Base-by-base conservation (phyloP, 2,797 vertebrate species). In the Leucoraja ocellata region DNA sequence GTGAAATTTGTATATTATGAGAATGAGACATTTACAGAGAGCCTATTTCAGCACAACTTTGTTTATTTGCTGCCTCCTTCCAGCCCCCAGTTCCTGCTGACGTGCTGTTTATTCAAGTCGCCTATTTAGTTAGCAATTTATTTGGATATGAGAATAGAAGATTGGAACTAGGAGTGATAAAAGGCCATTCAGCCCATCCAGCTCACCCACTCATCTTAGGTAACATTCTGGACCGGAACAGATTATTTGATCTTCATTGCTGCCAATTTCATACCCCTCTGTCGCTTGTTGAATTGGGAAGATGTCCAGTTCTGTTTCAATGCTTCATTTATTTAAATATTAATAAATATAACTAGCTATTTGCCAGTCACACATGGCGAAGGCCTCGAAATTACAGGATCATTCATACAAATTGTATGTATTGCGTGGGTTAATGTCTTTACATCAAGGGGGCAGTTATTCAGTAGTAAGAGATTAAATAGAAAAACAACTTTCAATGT, bases 271-370 rank as follows among this genome's bases (percentile, higher is more conserved):
- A 32, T 36, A 23, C 18, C 32, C 80, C 4, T 65, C 84, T 88
- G 32, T 23, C 21, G 4, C 63, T 32, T 88, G 61, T 84, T 65
- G n/a, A 65, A 88, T 88, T 36, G 3, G 14, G 61, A 88, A 36
- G 65, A 18, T 36, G 14, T 88, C 84, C 84, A 68, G 11, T 68
- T 68, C 61, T 88, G 14, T 65, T 65, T 88, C 63, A 88, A 65
- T 88, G 61, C 16, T 88, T 68, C 84, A 36, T 68, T 68, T 68
- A 68, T 65, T 36, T 88, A 86, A 86, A 86, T 86, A 86, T 86
- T 68, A 88, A 36, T 88, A 32, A 68, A 68, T 88, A 88, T 68
- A 63, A 63, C 61, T 36, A 21, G 16, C 4, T 88, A 28, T 88
- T 88, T 65, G 61, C 84, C 84, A 88, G 61, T 88, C 36, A 1